Conservation (phyloP, 2,113 vertebrate genomes). For the Fregetta grallaria region DNA sequence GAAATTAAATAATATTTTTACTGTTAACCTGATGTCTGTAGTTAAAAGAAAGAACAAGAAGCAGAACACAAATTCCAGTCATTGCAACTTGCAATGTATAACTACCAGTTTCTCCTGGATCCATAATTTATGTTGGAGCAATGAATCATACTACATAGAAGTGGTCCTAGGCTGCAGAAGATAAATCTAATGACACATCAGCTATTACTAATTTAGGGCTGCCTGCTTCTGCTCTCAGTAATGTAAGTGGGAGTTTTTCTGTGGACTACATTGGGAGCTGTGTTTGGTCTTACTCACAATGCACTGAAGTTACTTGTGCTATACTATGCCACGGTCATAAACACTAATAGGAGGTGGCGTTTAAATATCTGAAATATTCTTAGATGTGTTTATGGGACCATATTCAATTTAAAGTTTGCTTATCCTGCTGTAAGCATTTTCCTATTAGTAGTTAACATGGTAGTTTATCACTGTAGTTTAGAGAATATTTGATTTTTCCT, state of each 20-base stretch:
- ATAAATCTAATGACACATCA: constrained; percentile 59
- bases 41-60: background rate
- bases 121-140: constrained; percentile 47
- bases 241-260: background rate
- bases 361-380: background rate
- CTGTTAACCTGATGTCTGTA: background rate
- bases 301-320: background rate
- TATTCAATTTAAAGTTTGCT: background rate
- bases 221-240: background rate
- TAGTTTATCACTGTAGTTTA: background rate
- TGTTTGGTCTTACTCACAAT: background rate
- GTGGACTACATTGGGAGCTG: background rate
- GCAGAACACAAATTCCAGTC: background rate
- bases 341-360: background rate
- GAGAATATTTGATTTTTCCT: background rate
- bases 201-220: constrained; percentile 52
- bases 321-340: background rate
- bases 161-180: constrained; percentile 31
- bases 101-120: constrained; percentile 15
- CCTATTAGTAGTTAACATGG: background rate
- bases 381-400: background rate
- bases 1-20: background rate
- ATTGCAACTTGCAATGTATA: background rate
- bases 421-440: background rate
- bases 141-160: constrained; percentile 30